phyloP scores from a whole-genome alignment of 2,888 invertebrate species.

The Metalampra italica region DNA sequence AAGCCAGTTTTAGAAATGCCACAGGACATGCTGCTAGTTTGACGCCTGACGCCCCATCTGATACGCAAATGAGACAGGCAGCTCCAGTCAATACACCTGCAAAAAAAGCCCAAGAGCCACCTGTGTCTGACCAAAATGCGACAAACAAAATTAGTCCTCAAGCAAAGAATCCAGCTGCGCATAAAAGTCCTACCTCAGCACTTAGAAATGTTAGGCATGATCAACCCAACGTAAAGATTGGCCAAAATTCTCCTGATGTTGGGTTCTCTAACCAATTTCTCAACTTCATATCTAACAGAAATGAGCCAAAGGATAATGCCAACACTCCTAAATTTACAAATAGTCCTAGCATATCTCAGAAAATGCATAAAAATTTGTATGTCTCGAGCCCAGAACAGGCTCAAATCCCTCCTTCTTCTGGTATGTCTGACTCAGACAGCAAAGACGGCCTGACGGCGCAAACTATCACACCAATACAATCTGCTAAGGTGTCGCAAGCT shows the following conservation, averaged over 20 bases:
- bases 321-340: conserved; percentile 75
- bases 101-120: conserved; percentile 33
- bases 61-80: conserved; percentile 43
- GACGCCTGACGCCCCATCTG: conserved; percentile 34
- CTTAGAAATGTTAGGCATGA: conserved; percentile 68
- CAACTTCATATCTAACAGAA: conserved; percentile 70
- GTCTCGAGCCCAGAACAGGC: conserved; percentile 74
- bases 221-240: conserved; percentile 57
- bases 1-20: conserved; percentile 45
- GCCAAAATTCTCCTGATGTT: conserved; percentile 63
- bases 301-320: conserved; percentile 74
- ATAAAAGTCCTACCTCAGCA: conserved; percentile 61
- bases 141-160: conserved; percentile 35
- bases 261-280: conserved; percentile 73
- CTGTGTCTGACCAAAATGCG: conserved; percentile 35
- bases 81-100: conserved; percentile 23
- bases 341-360: conserved; percentile 72
- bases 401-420: conserved; percentile 71
- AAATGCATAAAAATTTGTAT: conserved; percentile 74
- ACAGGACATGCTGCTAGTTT: conserved; percentile 31
- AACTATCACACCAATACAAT: conserved; percentile 62
- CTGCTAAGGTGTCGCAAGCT: conserved; percentile 57
- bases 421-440: conserved; percentile 70
- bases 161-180: conserved; percentile 39
- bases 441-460: conserved; percentile 72